A percentile compares a stretch with the other conserved stretches of the same genome.
Evolutionary conservation across 2,888 invertebrate genomes (phyloP).

Genomic region (Apamea sordens): DNA sequence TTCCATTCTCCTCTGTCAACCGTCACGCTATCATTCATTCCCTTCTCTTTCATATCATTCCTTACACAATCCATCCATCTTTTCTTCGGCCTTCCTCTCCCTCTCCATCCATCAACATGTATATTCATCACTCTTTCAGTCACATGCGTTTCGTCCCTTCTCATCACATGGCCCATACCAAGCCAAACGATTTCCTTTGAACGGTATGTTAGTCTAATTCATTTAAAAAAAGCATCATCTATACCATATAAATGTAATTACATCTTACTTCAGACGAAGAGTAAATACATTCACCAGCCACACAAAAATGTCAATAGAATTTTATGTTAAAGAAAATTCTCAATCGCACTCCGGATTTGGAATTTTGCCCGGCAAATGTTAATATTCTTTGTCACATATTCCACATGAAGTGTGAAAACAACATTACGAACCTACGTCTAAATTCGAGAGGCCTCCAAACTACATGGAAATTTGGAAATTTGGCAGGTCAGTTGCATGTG

Average conservation of each 20-base stretch:
- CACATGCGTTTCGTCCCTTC: too few species aligned
- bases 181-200: too few species aligned
- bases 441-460: slow-evolving; percentile 52
- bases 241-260: background rate
- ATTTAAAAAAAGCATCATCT: background rate
- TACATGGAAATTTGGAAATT: slow-evolving; percentile 62
- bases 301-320: background rate
- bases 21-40: too few species aligned
- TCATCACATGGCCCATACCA: too few species aligned
- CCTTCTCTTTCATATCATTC: too few species aligned
- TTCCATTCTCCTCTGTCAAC: too few species aligned
- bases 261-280: background rate
- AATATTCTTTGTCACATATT: slow-evolving; percentile 52
- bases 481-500: slow-evolving; percentile 57
- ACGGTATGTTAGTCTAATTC: too few species aligned
- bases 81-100: too few species aligned
- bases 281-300: background rate
- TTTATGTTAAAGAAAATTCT: slow-evolving; percentile 10
- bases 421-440: slow-evolving; percentile 40
- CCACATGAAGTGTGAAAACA: slow-evolving; percentile 35
- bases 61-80: too few species aligned
- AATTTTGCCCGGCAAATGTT: slow-evolving; percentile 45
- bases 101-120: too few species aligned
- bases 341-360: slow-evolving; percentile 38
- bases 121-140: too few species aligned